phyloP scores from a whole-genome alignment of 2,888 invertebrate genomes.

The Noctua janthe region DNA sequence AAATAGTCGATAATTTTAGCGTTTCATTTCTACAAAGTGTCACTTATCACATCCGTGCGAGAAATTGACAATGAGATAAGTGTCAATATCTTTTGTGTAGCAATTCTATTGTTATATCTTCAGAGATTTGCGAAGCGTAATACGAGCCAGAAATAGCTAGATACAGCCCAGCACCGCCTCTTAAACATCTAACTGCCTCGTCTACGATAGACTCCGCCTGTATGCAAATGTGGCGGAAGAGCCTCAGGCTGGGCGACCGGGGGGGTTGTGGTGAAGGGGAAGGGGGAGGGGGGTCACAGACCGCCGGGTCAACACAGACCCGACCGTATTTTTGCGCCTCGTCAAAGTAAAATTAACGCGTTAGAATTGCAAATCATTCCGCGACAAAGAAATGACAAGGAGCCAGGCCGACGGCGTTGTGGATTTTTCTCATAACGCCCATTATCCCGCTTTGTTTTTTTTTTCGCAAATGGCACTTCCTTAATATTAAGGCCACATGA shows the following conservation, averaged over 20 bases:
- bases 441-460: slow-evolving; percentile 80
- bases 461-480: slow-evolving; percentile 69
- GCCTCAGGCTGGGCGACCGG: slow-evolving; percentile 76
- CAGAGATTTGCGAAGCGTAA: slow-evolving; percentile 37
- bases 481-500: slow-evolving; percentile 77
- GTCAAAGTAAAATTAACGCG: slow-evolving; percentile 89
- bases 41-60: slow-evolving; percentile 32
- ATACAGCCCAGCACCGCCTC: slow-evolving; percentile 76
- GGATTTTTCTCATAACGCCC: slow-evolving; percentile 87
- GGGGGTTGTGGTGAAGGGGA: slow-evolving; percentile 56
- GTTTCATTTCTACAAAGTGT: slow-evolving; percentile 33
- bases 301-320: slow-evolving; percentile 78
- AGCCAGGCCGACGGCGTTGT: slow-evolving; percentile 79
- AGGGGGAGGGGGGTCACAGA: slow-evolving; percentile 57
- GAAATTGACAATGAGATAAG: slow-evolving; percentile 47
- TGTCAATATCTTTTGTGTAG: slow-evolving; percentile 42
- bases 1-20: slow-evolving; percentile 40
- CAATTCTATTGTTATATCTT: slow-evolving; percentile 48
- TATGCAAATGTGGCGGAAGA: slow-evolving; percentile 86
- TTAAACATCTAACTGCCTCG: slow-evolving; percentile 79
- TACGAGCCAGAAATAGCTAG: slow-evolving; percentile 58
- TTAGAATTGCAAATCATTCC: slow-evolving; percentile 89
- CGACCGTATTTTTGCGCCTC: slow-evolving; percentile 87
- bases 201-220: slow-evolving; percentile 85
- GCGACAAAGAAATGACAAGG: slow-evolving; percentile 87